Evolutionary conservation across 1,140 invertebrate genomes (phyloP).

Genomic region (Orius laevigatus): DNA sequence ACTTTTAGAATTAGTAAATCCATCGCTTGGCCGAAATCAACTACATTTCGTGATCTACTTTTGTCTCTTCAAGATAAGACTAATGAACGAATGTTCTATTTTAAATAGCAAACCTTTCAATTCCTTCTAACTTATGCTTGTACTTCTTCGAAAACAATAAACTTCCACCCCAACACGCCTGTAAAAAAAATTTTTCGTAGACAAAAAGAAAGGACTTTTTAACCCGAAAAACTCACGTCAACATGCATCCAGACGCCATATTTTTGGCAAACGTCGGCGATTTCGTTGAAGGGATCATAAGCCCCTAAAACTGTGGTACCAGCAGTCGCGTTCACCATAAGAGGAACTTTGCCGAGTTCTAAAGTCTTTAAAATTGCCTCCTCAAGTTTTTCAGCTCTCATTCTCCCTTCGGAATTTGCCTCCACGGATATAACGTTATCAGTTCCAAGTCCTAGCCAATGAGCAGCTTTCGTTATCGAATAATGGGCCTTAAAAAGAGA

Average conservation of each 20-base stretch:
- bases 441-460: conserved; percentile 66
- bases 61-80: not conserved
- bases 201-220: not conserved
- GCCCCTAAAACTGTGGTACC: conserved; percentile 67
- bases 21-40: no score
- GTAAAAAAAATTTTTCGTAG: conserved; percentile 21
- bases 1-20: no score
- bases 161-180: conserved; percentile 71
- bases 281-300: conserved; percentile 59
- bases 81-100: conserved; percentile 3
- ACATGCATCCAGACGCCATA: conserved; percentile 69
- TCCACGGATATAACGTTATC: conserved; percentile 52
- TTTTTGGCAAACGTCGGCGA: conserved; percentile 47
- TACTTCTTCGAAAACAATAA: conserved; percentile 52
- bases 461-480: conserved; percentile 61
- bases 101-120: conserved; percentile 42
- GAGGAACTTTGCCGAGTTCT: conserved; percentile 33
- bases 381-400: conserved; percentile 40
- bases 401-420: conserved; percentile 46
- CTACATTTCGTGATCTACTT: no score
- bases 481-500: conserved; percentile 53
- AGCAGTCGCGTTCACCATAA: conserved; percentile 55
- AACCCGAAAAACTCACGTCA: conserved; percentile 42
- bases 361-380: conserved; percentile 32
- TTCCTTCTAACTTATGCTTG: conserved; percentile 41